Conservation (phyloP, 2,888 invertebrate species). For the Tenthredo notha region DNA sequence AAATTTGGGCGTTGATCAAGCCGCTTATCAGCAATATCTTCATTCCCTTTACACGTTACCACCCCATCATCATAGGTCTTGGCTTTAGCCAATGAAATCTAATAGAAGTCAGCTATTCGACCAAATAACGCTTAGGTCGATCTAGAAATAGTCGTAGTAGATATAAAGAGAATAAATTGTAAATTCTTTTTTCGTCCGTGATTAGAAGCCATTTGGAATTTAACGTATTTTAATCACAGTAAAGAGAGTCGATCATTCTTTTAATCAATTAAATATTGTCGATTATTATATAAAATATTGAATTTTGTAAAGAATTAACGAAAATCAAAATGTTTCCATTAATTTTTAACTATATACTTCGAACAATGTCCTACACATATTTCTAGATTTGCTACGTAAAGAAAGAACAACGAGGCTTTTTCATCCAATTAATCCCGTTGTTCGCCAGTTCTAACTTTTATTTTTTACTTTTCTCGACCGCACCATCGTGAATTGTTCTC, state of each 20-base stretch:
- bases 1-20: slow-evolving; percentile 73
- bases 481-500: neutral
- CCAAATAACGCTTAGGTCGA: slow-evolving; percentile 41
- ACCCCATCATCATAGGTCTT: slow-evolving; percentile 75
- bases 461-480: neutral
- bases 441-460: neutral
- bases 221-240: neutral
- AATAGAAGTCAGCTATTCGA: slow-evolving; percentile 51
- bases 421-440: neutral
- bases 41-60: slow-evolving; percentile 76
- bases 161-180: neutral
- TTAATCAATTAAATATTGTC: neutral
- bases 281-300: neutral
- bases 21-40: slow-evolving; percentile 76
- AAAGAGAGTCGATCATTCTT: neutral
- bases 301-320: slow-evolving; percentile 13
- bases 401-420: neutral
- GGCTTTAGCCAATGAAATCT: slow-evolving; percentile 74
- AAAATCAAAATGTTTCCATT: slow-evolving; percentile 25
- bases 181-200: neutral
- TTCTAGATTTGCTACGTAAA: slow-evolving; percentile 28
- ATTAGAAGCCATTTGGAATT: slow-evolving; percentile 29
- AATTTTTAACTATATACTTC: neutral
- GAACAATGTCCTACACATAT: neutral
- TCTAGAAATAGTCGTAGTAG: slow-evolving; percentile 30